phyloP scores from a whole-genome alignment of 1,140 invertebrate species.

The Atta colombica region DNA sequence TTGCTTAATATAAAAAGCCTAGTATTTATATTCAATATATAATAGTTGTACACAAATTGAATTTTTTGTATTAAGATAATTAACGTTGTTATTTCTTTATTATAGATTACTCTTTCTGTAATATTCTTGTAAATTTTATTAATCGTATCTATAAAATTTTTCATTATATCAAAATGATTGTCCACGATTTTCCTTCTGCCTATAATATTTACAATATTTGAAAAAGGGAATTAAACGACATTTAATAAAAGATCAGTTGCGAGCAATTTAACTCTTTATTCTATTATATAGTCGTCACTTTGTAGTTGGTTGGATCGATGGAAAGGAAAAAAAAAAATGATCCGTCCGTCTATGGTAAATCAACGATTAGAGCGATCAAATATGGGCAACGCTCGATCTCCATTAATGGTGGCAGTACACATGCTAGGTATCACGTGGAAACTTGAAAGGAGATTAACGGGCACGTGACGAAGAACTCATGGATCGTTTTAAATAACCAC shows the following conservation, averaged over 20 bases:
- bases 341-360: constrained; percentile 10
- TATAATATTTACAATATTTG: not conserved
- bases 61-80: not conserved
- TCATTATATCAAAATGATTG: not conserved
- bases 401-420: constrained; percentile 16
- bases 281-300: constrained; percentile 24
- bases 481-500: not conserved
- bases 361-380: constrained; percentile 20
- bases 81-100: not conserved
- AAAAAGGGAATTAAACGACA: not conserved
- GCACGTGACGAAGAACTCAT: not conserved
- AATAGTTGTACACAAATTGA: not conserved
- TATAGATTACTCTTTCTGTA: not conserved
- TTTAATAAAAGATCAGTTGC: not conserved
- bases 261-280: constrained; percentile 14
- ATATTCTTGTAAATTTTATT: not conserved
- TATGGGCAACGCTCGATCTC: constrained; percentile 17
- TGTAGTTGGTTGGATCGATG: not conserved
- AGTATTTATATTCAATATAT: not conserved
- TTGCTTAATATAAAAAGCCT: not conserved
- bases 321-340: constrained; percentile 2
- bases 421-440: constrained; percentile 30
- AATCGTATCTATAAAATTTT: not conserved
- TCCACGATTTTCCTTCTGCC: not conserved
- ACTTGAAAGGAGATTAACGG: not conserved